phyloP scores from a whole-genome alignment of 2,888 invertebrate species.

The Cantharis rufa region DNA sequence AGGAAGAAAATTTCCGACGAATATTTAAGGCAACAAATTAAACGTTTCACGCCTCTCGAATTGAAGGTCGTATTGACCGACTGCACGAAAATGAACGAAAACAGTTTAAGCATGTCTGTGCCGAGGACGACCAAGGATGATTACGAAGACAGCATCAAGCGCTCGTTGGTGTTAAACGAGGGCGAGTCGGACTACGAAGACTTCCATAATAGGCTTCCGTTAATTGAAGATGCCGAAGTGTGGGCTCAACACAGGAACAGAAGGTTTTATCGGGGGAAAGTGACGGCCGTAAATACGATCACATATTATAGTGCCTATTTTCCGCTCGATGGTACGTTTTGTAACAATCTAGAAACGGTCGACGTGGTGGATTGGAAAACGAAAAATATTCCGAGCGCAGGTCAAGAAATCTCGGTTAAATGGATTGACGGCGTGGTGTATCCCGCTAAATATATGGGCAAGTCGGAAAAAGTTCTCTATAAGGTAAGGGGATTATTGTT shows the following conservation, averaged over 20 bases:
- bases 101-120: not conserved
- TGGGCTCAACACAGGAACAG: slow-evolving; percentile 66
- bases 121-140: not conserved
- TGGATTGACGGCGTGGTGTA: slow-evolving; percentile 60
- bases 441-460: slow-evolving; percentile 23
- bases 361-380: slow-evolving; percentile 56
- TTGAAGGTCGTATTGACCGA: not conserved
- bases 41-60: not conserved
- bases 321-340: slow-evolving; percentile 63
- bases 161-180: not conserved
- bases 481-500: slow-evolving; percentile 23
- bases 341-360: slow-evolving; percentile 61
- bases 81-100: not conserved
- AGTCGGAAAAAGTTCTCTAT: slow-evolving; percentile 14
- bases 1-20: not conserved
- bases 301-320: slow-evolving; percentile 65
- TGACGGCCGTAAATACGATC: slow-evolving; percentile 56
- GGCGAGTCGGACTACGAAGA: not conserved
- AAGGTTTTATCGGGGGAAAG: slow-evolving; percentile 62
- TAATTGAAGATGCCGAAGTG: slow-evolving; percentile 51
- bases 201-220: not conserved
- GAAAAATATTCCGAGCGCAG: slow-evolving; percentile 49
- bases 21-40: not conserved
- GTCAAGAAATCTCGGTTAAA: slow-evolving; percentile 58
- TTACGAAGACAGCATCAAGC: not conserved